Evolutionary conservation across 35 echinoderm and acorn worm genomes (phyloP).

Genomic region (Patiria miniata): DNA sequence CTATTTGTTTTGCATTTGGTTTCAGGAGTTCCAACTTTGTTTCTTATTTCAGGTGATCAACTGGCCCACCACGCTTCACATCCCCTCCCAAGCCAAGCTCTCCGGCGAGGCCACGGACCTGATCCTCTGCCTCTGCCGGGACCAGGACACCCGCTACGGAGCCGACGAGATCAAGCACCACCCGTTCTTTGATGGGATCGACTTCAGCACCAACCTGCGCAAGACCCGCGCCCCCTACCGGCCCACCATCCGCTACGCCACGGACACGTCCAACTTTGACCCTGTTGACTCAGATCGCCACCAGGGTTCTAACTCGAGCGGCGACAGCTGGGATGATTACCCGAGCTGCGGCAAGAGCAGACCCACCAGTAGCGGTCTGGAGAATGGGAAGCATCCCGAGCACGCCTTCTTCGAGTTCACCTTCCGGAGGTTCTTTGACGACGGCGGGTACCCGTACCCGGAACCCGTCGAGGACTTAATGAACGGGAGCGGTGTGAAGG

Average conservation of each 20-base stretch:
- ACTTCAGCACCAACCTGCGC: conserved; percentile 82
- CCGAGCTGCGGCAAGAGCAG: conserved; percentile 28
- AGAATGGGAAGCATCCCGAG: conserved; percentile 76
- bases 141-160: conserved; percentile 44
- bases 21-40: background rate
- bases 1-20: background rate
- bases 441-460: conserved; percentile 73
- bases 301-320: conserved; percentile 57
- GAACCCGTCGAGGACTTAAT: conserved; percentile 41
- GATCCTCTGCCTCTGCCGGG: conserved; percentile 85
- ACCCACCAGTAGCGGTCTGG: conserved; percentile 1
- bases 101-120: conserved; percentile 75
- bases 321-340: conserved; percentile 68
- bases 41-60: conserved; percentile 70
- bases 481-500: conserved; percentile 37
- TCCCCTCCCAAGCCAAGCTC: conserved; percentile 79
- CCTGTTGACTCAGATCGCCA: conserved; percentile 78
- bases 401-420: conserved; percentile 98
- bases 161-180: conserved; percentile 85
- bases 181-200: conserved; percentile 72
- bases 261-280: conserved; percentile 97
- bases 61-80: conserved; percentile 75
- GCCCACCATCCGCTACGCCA: conserved; percentile 72
- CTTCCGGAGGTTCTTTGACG: conserved; percentile 90
- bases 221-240: conserved; percentile 75